These are phyloP conservation scores for Agrilus cyanescens DNA, from an alignment of 2,888 invertebrate species.

Conservation along the genomic window DNA sequence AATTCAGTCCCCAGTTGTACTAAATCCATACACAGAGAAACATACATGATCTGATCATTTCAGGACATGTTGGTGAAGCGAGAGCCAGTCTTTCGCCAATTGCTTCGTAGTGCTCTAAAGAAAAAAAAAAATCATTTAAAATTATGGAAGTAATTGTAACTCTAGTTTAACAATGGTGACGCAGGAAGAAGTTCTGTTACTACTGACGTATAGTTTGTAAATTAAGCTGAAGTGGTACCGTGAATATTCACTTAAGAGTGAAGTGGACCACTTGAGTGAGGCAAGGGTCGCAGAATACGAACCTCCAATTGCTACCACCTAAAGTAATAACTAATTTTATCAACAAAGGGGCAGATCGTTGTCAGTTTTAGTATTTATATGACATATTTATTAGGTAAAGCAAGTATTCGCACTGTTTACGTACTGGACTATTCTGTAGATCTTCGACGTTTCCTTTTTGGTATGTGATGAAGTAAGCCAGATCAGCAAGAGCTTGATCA, in stretches of 20 bases:
- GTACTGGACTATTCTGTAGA: slow-evolving; percentile 31
- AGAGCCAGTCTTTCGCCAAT: slow-evolving; percentile 34
- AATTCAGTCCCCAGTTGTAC: slow-evolving; percentile 23
- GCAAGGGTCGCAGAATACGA: slow-evolving; percentile 49
- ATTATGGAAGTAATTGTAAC: no score
- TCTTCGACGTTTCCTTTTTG: slow-evolving; percentile 22
- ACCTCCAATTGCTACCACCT: slow-evolving; percentile 41
- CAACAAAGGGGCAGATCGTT: neutral
- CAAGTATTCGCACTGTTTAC: neutral
- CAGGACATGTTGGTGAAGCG: slow-evolving; percentile 30
- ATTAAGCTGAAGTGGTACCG: no score
- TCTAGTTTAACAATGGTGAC: no score
- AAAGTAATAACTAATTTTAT: neutral
- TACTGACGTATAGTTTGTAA: no score
- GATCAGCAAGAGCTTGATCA: slow-evolving; percentile 35
- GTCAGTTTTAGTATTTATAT: neutral
- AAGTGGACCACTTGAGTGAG: slow-evolving; percentile 45
- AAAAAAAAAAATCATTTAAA: no score
- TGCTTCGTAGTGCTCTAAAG: slow-evolving; percentile 42
- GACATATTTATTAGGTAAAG: neutral
- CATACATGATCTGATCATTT: slow-evolving; percentile 30
- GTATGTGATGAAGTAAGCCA: slow-evolving; percentile 31
- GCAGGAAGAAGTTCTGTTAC: no score
- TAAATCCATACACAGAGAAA: slow-evolving; percentile 27
- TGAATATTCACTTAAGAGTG: slow-evolving; percentile 44